A percentile compares a stretch with the other conserved stretches of the same genome.
These are phyloP conservation scores for Pemphigus obesinymphae DNA, from an alignment of 1,140 invertebrate genomes.

Conservation along the genomic window DNA sequence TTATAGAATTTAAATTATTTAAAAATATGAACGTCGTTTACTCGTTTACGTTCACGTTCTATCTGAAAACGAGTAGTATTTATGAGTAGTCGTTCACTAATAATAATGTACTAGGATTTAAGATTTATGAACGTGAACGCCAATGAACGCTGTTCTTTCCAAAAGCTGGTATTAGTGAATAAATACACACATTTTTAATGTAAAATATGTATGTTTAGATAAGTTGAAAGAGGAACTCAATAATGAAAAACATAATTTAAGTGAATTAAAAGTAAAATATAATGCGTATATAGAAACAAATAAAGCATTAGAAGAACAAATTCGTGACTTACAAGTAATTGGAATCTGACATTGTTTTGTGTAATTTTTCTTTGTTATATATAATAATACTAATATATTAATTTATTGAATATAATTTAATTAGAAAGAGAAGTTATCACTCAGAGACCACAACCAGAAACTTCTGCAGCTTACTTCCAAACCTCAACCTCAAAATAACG, in stretches of 20 bases:
- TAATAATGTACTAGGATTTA: too few relatives aligned
- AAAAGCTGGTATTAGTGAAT: neutral
- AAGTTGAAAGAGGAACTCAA: neutral
- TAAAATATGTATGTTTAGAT: neutral
- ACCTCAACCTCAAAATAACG: constrained; percentile 15
- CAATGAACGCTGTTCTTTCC: too few relatives aligned
- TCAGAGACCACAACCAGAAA: constrained; percentile 29
- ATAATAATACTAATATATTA: neutral
- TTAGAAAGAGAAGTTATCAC: constrained; percentile 25
- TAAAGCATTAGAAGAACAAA: constrained; percentile 36
- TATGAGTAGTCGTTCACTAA: too few relatives aligned
- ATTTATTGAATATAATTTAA: neutral
- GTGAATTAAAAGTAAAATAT: constrained; percentile 4
- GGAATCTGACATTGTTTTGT: neutral
- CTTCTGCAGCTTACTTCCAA: constrained; percentile 22
- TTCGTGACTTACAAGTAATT: constrained; percentile 35
- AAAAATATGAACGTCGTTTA: too few relatives aligned
- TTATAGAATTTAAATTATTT: too few relatives aligned
- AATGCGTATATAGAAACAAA: constrained; percentile 24
- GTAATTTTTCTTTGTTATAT: neutral
- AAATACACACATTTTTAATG: neutral
- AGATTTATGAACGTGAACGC: too few relatives aligned
- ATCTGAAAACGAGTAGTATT: too few relatives aligned
- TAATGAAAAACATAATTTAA: constrained; percentile 2
- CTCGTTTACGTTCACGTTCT: too few relatives aligned